These are phyloP conservation scores for Phalera bucephala DNA, from an alignment of 2,888 invertebrate species.

Conservation along the genomic window DNA sequence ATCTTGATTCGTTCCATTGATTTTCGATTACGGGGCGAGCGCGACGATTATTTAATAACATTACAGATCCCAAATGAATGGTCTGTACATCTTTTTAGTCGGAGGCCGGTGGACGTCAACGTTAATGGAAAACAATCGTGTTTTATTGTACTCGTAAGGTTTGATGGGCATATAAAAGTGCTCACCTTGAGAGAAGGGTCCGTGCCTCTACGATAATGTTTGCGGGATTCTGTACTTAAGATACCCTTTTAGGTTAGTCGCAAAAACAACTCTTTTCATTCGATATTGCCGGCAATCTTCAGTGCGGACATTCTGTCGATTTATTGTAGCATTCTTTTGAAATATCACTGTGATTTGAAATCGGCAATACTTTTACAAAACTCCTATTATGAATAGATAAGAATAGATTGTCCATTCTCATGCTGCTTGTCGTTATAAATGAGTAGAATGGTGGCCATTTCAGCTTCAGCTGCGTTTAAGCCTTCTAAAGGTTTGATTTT, in stretches of 20 bases:
- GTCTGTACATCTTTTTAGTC: slow-evolving; percentile 26
- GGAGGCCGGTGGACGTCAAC: slow-evolving; percentile 44
- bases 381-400: too few species aligned
- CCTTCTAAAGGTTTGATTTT: too few species aligned
- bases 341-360: slow-evolving; percentile 10
- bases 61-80: slow-evolving; percentile 26
- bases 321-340: slow-evolving; percentile 19
- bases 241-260: slow-evolving; percentile 66
- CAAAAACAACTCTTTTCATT: slow-evolving; percentile 64
- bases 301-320: slow-evolving; percentile 26
- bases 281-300: slow-evolving; percentile 36
- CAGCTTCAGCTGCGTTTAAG: too few species aligned
- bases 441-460: too few species aligned
- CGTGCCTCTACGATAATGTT: slow-evolving; percentile 70
- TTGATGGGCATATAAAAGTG: slow-evolving; percentile 78
- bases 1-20: slow-evolving; percentile 14
- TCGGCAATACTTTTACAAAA: slow-evolving; percentile 4
- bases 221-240: slow-evolving; percentile 69
- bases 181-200: slow-evolving; percentile 74
- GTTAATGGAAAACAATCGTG: slow-evolving; percentile 81
- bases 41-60: slow-evolving; percentile 22
- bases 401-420: too few species aligned
- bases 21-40: slow-evolving; percentile 17
- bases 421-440: too few species aligned
- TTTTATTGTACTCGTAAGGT: slow-evolving; percentile 79